phyloP scores from a whole-genome alignment of 2,888 invertebrate species.

The Chymomyza fuscimana region DNA sequence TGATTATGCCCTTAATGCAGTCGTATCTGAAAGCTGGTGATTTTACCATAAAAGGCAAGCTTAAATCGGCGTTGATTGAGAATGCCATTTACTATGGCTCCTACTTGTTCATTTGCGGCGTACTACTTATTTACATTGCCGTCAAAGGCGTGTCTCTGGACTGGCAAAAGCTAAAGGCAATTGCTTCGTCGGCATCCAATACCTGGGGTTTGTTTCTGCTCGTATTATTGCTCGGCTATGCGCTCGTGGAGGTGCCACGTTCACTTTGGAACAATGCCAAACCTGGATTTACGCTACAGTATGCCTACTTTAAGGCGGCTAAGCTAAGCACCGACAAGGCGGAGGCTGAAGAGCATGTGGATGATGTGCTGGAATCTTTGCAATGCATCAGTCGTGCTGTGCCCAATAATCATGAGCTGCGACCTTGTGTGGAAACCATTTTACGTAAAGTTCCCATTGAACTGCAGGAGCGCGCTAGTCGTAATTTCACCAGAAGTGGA shows the following conservation, averaged over 20 bases:
- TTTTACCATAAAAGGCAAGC: slow-evolving; percentile 95
- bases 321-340: slow-evolving; percentile 96
- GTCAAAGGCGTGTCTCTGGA: slow-evolving; percentile 93
- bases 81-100: slow-evolving; percentile 99
- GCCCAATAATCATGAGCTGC: slow-evolving; percentile 86
- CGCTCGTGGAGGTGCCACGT: slow-evolving; percentile 96
- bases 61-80: slow-evolving; percentile 96
- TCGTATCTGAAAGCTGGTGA: slow-evolving; percentile 99
- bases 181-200: slow-evolving; percentile 98
- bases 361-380: slow-evolving; percentile 95
- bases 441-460: slow-evolving; percentile 91
- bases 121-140: slow-evolving; percentile 96
- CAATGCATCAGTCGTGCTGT: slow-evolving; percentile 90
- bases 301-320: slow-evolving; percentile 95
- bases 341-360: slow-evolving; percentile 97
- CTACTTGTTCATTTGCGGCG: slow-evolving; percentile 95
- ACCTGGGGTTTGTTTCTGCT: slow-evolving; percentile 99
- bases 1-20: slow-evolving; percentile 99
- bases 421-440: slow-evolving; percentile 92
- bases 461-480: slow-evolving; percentile 86
- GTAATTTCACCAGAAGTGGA: slow-evolving; percentile 81
- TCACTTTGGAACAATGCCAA: slow-evolving; percentile 95
- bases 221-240: slow-evolving; percentile 95
- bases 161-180: slow-evolving; percentile 95
- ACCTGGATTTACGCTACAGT: slow-evolving; percentile 89